A percentile compares a stretch with the other conserved stretches of the same genome.
Conservation (phyloP, 2,797 vertebrate species). For the Ibycter americanus region DNA sequence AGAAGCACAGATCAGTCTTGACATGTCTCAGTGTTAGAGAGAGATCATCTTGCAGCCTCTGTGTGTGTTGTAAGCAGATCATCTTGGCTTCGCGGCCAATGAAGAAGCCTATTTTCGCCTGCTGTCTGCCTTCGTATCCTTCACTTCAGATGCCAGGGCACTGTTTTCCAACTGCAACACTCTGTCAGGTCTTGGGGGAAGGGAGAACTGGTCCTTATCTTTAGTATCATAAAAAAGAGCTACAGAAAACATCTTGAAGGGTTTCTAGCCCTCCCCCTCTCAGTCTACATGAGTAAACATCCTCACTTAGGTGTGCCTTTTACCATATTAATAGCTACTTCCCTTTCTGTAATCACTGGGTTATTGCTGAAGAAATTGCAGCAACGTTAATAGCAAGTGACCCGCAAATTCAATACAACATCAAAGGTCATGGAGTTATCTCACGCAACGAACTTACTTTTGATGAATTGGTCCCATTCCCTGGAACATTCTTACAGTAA, state of each 20-base stretch:
- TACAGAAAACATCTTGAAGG: constrained; percentile 20
- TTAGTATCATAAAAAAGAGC: not conserved
- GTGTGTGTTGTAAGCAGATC: not conserved
- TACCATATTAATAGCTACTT: constrained; percentile 63
- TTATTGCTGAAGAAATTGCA: constrained; percentile 54
- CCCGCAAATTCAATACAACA: constrained; percentile 18
- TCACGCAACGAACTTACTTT: constrained; percentile 16
- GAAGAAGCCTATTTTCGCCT: not conserved
- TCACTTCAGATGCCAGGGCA: not conserved
- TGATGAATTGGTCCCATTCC: constrained; percentile 51
- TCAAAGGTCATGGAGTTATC: constrained; percentile 2
- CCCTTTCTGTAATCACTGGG: constrained; percentile 45
- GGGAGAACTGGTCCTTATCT: not conserved
- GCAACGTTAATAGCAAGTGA: constrained; percentile 14
- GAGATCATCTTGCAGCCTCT: not conserved
- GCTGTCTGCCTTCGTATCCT: not conserved
- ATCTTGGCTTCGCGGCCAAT: rapidly evolving
- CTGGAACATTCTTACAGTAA: constrained; percentile 56
- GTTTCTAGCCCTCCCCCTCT: not conserved
- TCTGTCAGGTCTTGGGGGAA: not conserved
- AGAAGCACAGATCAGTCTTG: not conserved
- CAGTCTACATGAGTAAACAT: constrained; percentile 37
- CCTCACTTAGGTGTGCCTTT: constrained; percentile 52
- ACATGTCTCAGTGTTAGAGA: not conserved
- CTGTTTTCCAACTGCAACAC: not conserved